These are phyloP conservation scores for Typhlichthys eigenmanni DNA, from an alignment of 2,797 vertebrate species.

Conservation along the genomic window DNA sequence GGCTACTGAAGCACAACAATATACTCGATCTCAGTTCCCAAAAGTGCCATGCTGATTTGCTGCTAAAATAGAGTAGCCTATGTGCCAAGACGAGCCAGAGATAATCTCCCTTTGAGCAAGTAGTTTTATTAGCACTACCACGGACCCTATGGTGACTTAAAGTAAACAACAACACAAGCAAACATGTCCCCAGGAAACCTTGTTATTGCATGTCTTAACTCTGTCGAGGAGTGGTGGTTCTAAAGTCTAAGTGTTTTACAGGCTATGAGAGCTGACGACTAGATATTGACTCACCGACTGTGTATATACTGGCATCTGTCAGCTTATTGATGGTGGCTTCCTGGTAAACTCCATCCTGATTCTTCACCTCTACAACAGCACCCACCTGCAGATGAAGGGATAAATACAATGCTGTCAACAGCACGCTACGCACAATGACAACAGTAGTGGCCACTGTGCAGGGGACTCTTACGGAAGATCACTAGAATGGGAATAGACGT, in stretches of 20 bases:
- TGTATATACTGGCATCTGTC: slow-evolving; percentile 83
- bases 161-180: neutral
- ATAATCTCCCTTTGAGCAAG: slow-evolving; percentile 9
- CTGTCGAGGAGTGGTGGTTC: neutral
- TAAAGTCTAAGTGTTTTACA: neutral
- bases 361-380: slow-evolving; percentile 81
- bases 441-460: too few relatives aligned
- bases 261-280: slow-evolving; percentile 1
- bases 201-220: neutral
- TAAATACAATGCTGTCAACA: slow-evolving; percentile 5
- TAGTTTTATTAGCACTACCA: slow-evolving; percentile 16
- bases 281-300: slow-evolving; percentile 76
- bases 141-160: slow-evolving; percentile 1
- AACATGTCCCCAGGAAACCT: neutral
- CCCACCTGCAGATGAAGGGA: slow-evolving; percentile 70
- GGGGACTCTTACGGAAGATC: too few relatives aligned
- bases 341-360: slow-evolving; percentile 80
- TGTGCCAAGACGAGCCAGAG: slow-evolving; percentile 11
- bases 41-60: slow-evolving; percentile 23
- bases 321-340: slow-evolving; percentile 83
- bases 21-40: slow-evolving; percentile 13
- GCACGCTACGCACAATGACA: too few relatives aligned
- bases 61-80: slow-evolving; percentile 11
- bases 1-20: slow-evolving; percentile 1
- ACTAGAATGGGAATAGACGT: too few relatives aligned